Percentiles rank a stretch among this genome's conserved stretches.
Conservation (phyloP, 1,140 invertebrate genomes). For the Chrysoperla carnea region DNA sequence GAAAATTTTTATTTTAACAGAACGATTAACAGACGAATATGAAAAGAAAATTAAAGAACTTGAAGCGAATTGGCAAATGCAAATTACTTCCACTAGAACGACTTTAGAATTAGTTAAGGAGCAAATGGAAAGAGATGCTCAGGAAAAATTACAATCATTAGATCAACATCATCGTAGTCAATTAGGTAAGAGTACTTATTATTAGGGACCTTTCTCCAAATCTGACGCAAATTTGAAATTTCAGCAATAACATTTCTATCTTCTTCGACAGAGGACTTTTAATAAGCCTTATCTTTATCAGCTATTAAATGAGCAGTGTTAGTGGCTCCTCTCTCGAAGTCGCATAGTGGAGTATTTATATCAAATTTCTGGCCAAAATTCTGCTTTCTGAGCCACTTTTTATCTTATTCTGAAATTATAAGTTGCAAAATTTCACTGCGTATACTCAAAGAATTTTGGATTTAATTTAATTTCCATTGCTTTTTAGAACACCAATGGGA, state of each 20-base stretch:
- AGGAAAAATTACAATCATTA: conserved; percentile 20
- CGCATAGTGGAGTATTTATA: no score
- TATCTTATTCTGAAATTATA: no score
- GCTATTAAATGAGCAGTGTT: no score
- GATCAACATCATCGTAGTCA: conserved; percentile 22
- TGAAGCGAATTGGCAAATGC: conserved; percentile 21
- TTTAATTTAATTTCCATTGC: not conserved
- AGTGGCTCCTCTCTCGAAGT: no score
- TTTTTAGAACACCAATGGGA: conserved; percentile 30
- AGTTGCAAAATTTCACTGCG: no score
- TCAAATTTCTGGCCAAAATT: no score
- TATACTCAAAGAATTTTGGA: no score
- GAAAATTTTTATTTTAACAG: conserved; percentile 9
- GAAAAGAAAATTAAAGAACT: conserved; percentile 20
- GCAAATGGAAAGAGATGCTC: conserved; percentile 25
- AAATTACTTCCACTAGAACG: conserved; percentile 19
- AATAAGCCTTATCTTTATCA: no score
- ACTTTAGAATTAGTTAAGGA: conserved; percentile 27
- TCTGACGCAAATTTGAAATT: not conserved
- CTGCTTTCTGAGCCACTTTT: no score
- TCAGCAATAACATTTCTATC: conserved; percentile 1
- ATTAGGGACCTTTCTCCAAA: not conserved
- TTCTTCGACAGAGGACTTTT: not conserved
- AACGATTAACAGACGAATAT: conserved; percentile 19
- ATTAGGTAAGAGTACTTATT: conserved; percentile 19